phyloP scores from a whole-genome alignment of 1,140 invertebrate genomes.

The Megathymus violae region DNA sequence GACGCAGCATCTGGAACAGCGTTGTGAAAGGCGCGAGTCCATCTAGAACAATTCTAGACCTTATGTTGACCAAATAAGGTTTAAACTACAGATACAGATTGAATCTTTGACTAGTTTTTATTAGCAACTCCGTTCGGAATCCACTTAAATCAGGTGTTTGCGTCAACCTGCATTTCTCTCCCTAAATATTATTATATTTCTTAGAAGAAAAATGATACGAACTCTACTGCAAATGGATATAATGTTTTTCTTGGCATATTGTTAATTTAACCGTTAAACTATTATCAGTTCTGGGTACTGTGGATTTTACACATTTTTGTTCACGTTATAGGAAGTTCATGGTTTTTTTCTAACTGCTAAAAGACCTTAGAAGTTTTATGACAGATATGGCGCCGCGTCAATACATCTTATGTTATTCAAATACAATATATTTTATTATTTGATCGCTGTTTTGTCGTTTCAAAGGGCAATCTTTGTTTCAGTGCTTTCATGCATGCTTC shows the following conservation, averaged over 20 bases:
- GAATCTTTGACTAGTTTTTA: conserved; percentile 23
- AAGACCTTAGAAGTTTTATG: no score
- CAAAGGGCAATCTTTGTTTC: no score
- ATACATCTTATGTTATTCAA: no score
- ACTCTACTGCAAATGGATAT: conserved; percentile 11
- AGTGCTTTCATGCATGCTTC: no score
- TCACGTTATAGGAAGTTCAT: no score
- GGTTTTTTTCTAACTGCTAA: no score
- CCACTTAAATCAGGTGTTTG: conserved; percentile 23
- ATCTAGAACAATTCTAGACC: background rate
- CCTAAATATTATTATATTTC: conserved; percentile 30
- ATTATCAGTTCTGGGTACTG: background rate
- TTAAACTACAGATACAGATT: background rate
- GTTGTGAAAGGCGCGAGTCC: conserved; percentile 6
- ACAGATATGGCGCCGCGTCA: no score
- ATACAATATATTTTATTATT: no score
- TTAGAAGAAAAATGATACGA: conserved; percentile 16
- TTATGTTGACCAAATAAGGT: background rate
- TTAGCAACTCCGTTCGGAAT: conserved; percentile 11
- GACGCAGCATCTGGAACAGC: conserved; percentile 12
- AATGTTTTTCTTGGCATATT: background rate
- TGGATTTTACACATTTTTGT: no score
- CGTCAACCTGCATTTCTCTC: conserved; percentile 22
- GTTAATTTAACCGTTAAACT: background rate
- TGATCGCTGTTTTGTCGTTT: no score